These are phyloP conservation scores for Cyprinodon brontotheroides DNA, from an alignment of 2,113 vertebrate species.

Conservation along the genomic window DNA sequence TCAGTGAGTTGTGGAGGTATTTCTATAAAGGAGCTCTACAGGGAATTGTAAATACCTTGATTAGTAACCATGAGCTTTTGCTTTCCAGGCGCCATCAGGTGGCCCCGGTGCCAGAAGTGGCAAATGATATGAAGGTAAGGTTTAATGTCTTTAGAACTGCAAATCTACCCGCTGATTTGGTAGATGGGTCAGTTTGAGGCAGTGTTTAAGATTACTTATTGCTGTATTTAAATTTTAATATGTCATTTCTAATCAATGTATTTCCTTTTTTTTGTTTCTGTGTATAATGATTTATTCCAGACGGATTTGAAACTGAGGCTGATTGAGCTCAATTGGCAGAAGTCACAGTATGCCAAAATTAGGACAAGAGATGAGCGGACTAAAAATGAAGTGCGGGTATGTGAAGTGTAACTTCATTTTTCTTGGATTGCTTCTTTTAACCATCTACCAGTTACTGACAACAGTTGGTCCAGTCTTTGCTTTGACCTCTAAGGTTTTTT, in stretches of 20 bases:
- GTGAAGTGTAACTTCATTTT: constrained; percentile 5
- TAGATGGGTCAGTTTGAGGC: background rate
- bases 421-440: too few species aligned
- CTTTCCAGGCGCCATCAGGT: constrained; percentile 78
- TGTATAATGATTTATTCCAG: constrained; percentile 53
- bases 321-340: constrained; percentile 78
- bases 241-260: background rate
- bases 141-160: background rate
- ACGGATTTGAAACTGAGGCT: constrained; percentile 73
- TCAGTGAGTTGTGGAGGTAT: background rate
- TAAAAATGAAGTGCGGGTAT: constrained; percentile 74
- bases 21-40: background rate
- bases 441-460: background rate
- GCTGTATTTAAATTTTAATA: background rate
- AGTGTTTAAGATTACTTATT: background rate
- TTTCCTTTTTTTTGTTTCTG: background rate
- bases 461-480: background rate
- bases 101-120: constrained; percentile 76
- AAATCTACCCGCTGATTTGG: background rate
- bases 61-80: background rate
- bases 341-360: constrained; percentile 71
- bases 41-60: background rate
- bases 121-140: constrained; percentile 80
- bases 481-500: background rate
- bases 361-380: constrained; percentile 69